A percentile compares a stretch with the other conserved stretches of the same genome.
These are phyloP conservation scores for Calliphora vomitoria DNA, from an alignment of 2,888 invertebrate species.

Conservation along the genomic window DNA sequence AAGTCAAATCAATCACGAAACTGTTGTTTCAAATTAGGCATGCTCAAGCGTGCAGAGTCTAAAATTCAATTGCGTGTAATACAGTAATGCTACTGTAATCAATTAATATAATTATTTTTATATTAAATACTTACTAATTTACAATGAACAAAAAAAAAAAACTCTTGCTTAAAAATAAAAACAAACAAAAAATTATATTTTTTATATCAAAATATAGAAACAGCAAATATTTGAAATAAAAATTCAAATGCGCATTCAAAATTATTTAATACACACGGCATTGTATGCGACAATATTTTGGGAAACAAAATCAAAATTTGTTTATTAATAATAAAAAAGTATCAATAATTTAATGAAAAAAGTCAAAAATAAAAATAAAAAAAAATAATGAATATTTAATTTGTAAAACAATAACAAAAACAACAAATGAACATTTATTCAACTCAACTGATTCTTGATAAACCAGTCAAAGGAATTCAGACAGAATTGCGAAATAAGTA, in stretches of 20 bases:
- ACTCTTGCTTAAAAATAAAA: background rate
- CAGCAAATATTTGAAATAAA: background rate
- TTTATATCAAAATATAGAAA: background rate
- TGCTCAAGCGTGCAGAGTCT: background rate
- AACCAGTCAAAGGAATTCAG: conserved; percentile 21
- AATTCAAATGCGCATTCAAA: background rate
- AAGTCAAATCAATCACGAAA: background rate
- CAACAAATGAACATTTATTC: conserved; percentile 13
- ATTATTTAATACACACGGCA: background rate
- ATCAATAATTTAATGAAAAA: background rate
- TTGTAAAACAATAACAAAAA: background rate
- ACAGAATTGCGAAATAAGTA: conserved; percentile 1
- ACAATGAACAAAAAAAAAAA: background rate
- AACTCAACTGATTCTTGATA: conserved; percentile 12
- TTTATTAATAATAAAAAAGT: background rate
- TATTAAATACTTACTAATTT: background rate
- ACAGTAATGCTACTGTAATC: background rate
- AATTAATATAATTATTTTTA: background rate
- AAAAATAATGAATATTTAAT: background rate
- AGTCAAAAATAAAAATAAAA: background rate
- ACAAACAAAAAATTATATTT: background rate
- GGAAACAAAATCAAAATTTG: background rate
- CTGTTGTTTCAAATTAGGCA: background rate
- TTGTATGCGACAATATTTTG: conserved; percentile 4
- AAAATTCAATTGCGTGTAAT: background rate